phyloP scores from a whole-genome alignment of 1,140 invertebrate species.

The Atopsyche davidsoni region DNA sequence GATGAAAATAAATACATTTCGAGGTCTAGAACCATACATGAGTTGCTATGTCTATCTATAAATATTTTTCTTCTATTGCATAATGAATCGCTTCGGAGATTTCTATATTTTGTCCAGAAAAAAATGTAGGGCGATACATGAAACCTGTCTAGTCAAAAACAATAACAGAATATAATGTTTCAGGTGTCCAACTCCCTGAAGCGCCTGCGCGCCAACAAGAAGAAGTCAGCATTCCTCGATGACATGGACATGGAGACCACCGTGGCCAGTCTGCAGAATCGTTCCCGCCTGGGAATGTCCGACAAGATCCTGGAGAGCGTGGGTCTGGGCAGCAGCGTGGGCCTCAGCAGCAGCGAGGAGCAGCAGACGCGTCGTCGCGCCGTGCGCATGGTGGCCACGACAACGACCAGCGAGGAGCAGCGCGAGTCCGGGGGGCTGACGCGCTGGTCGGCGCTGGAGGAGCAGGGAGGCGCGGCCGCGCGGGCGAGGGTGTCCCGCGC shows the following conservation, averaged over 20 bases:
- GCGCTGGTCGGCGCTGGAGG: constrained; percentile 49
- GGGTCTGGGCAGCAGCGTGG: constrained; percentile 46
- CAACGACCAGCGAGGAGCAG: constrained; percentile 28
- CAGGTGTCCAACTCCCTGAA: constrained; percentile 45
- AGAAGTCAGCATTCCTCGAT: constrained; percentile 46
- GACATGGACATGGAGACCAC: constrained; percentile 52
- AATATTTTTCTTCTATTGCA: too few species aligned
- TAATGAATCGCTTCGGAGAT: too few species aligned
- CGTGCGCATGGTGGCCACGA: constrained; percentile 40
- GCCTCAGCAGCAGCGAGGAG: constrained; percentile 42
- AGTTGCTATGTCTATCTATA: too few species aligned
- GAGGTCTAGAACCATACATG: too few species aligned
- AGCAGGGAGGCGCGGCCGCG: constrained; percentile 37
- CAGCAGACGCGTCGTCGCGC: constrained; percentile 50
- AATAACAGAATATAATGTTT: too few species aligned
- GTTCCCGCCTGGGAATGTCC: constrained; percentile 46
- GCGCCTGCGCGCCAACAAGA: constrained; percentile 50
- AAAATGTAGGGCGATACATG: too few species aligned
- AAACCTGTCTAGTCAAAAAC: too few species aligned
- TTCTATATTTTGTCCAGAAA: too few species aligned
- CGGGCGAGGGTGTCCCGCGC: constrained; percentile 44
- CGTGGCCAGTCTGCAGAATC: constrained; percentile 47
- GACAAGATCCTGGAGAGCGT: constrained; percentile 55
- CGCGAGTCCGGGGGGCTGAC: constrained; percentile 38
- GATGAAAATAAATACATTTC: too few species aligned